These are phyloP conservation scores for Argyrosomus japonicus DNA, from an alignment of 2,113 vertebrate species.

Conservation along the genomic window DNA sequence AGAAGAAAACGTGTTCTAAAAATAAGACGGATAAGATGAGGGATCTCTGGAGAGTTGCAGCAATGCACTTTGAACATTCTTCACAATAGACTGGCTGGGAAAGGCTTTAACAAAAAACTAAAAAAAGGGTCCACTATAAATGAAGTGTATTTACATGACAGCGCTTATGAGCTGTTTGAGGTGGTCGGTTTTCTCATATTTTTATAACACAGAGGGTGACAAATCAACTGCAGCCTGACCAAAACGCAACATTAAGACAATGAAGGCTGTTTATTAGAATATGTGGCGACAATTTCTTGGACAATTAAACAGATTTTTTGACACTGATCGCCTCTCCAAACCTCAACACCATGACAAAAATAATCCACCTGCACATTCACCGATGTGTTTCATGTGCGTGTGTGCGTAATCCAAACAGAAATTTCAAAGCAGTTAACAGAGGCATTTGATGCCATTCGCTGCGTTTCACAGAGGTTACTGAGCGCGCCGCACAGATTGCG, in stretches of 20 bases:
- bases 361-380: slow-evolving; percentile 10
- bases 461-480: too few species aligned
- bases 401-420: not conserved
- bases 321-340: not conserved
- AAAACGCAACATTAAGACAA: not conserved
- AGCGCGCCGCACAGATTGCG: not conserved
- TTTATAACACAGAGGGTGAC: not conserved
- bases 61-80: slow-evolving; percentile 72
- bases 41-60: slow-evolving; percentile 68
- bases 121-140: slow-evolving; percentile 32
- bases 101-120: slow-evolving; percentile 47
- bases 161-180: slow-evolving; percentile 1
- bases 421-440: too few species aligned
- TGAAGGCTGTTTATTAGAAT: not conserved
- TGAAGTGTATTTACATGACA: slow-evolving; percentile 48
- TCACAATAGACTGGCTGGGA: slow-evolving; percentile 16
- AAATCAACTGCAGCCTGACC: not conserved
- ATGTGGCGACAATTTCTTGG: not conserved
- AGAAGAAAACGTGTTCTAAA: slow-evolving; percentile 57
- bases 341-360: not conserved
- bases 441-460: not conserved
- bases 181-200: not conserved
- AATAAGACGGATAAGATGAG: slow-evolving; percentile 58
- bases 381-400: not conserved
- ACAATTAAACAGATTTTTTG: not conserved